A percentile compares a stretch with the other conserved stretches of the same genome.
phyloP scores from a whole-genome alignment of 2,113 vertebrate species.

The Nothocercus julius region DNA sequence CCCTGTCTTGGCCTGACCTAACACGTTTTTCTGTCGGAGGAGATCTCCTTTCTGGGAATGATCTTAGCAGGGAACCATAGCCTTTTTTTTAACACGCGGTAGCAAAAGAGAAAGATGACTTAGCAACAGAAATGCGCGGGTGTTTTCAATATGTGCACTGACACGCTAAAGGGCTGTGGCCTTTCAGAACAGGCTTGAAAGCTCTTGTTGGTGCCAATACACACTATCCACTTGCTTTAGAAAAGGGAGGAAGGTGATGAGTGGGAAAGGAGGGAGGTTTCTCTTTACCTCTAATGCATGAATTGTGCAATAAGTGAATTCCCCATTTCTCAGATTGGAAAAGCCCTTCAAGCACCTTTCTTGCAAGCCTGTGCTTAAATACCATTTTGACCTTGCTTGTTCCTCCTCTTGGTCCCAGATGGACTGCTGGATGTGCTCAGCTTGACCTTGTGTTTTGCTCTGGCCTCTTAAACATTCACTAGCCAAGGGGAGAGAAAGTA shows the following conservation, averaged over 20 bases:
- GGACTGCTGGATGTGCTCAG: background rate
- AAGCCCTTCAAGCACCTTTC: background rate
- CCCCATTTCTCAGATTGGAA: background rate
- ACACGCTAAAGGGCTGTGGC: background rate
- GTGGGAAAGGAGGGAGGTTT: background rate
- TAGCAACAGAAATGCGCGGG: background rate
- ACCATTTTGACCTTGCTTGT: background rate
- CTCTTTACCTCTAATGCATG: background rate
- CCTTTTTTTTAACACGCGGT: background rate
- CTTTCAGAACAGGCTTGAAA: background rate
- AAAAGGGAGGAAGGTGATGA: background rate
- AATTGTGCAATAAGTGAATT: background rate
- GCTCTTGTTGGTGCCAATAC: background rate
- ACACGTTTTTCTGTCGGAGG: background rate
- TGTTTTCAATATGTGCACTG: background rate
- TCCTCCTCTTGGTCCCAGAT: fast-evolving
- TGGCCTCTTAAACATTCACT: background rate
- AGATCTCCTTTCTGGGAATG: background rate
- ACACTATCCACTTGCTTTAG: background rate
- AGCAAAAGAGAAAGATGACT: background rate
- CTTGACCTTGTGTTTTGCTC: background rate
- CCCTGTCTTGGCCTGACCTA: background rate
- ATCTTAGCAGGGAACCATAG: background rate
- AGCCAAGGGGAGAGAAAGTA: background rate
- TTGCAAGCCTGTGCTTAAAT: fast-evolving